Percentiles rank a stretch among this genome's conserved stretches.
These are phyloP conservation scores for Lasioglossum malachurum DNA, from an alignment of 2,888 invertebrate species.

Conservation along the genomic window DNA sequence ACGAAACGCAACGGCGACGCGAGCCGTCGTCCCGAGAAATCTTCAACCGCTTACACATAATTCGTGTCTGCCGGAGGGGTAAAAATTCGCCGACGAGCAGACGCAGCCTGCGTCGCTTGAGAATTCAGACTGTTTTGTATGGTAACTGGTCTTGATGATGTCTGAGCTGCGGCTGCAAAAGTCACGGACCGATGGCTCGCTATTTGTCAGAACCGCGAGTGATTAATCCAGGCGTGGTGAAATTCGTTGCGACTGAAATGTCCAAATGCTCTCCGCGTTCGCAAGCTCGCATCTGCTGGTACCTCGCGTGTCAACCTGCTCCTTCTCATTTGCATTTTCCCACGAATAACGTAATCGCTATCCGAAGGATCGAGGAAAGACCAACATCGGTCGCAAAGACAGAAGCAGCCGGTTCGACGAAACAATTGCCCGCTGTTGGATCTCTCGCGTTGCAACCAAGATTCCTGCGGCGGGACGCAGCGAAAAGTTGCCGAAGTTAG, in stretches of 20 bases:
- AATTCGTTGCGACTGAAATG: background rate
- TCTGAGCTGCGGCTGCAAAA: background rate
- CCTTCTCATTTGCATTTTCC: background rate
- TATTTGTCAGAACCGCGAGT: background rate
- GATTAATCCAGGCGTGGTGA: background rate
- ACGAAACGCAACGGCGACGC: slow-evolving; percentile 13
- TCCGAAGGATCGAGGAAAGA: background rate
- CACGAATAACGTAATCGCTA: background rate
- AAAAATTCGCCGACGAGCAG: slow-evolving; percentile 23
- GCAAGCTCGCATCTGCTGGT: background rate
- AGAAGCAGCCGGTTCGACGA: slow-evolving; percentile 13
- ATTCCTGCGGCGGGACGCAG: slow-evolving; percentile 26
- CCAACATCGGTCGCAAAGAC: background rate
- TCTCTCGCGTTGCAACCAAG: background rate
- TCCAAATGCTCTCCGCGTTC: background rate
- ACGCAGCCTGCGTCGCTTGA: background rate
- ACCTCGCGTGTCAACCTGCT: background rate
- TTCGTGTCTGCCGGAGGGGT: slow-evolving; percentile 6
- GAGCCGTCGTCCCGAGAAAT: slow-evolving; percentile 26
- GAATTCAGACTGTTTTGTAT: background rate
- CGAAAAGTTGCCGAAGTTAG: slow-evolving; percentile 44
- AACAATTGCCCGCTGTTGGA: slow-evolving; percentile 38
- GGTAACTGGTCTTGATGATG: background rate
- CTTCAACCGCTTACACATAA: slow-evolving; percentile 29
- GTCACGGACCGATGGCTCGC: background rate